Evolutionary conservation across 2,888 invertebrate genomes (phyloP), one percentile per base, ranked within the genome.

Genomic region (Lithodes maja): DNA sequence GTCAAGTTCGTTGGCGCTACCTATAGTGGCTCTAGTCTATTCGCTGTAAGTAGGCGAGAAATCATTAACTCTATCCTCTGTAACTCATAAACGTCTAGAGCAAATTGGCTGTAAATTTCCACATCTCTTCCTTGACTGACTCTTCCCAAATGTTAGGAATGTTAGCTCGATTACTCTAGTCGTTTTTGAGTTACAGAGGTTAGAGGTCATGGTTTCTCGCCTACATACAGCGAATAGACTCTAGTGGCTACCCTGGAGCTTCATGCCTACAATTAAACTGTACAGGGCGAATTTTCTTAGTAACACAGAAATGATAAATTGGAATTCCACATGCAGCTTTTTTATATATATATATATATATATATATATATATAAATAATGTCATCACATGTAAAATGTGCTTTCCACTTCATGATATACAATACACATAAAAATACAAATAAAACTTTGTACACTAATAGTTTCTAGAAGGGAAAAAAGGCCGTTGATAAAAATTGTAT

Each of bases 211-310:
- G 33, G 33, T 33, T 33, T 33, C 33, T 33, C 33, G 33, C 33
- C 33, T 33, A 33, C 33, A 33, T 33, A 33, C 33, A 33, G 33
- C 33, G 33, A 33, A 33, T 33, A 33, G 33, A 33, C 33, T 33
- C 33, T 33, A 33, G 33, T 33, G 33, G 33, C 71, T 71, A 71
- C 71, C 71, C 71, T 1, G 71, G 71, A 71, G 71, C 5, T 71
- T 71, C 84, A 84, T 84, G 84, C 84, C 83, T 84, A 84, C 71
- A n/a, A 71, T 33, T 33, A 33, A 33, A 33, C 71, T 71, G 3
- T 54, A 55, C 77, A 83, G n/a, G 75, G 54, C 84, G 54, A 55
- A 33, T 77, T 49, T 77, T 17, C 54, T 61, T 17, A 15, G 17
- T 79, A 33, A 79, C 79, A 79, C 53, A 79, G 52, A 79, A 79